Evolutionary conservation across 2,888 invertebrate species (phyloP).

Genomic region (Leucania comma): DNA sequence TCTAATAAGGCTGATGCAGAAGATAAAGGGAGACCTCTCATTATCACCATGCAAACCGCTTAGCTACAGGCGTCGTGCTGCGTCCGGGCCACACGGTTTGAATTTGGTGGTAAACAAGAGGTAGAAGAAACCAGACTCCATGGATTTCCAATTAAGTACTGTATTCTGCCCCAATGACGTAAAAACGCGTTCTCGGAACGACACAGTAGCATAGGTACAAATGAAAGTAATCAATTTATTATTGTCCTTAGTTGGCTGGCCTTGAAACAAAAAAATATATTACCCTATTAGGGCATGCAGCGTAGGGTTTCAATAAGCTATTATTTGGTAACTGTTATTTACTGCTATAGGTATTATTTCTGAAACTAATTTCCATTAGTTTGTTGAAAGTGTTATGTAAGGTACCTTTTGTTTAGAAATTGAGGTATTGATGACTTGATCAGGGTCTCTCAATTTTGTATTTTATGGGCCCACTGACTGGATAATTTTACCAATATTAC

Average conservation of each 20-base stretch:
- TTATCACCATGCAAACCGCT: too few species aligned
- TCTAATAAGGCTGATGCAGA: too few species aligned
- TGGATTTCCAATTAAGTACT: too few species aligned
- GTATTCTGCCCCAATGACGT: slow-evolving; percentile 4
- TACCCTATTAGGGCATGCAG: not conserved
- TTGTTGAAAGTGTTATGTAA: not conserved
- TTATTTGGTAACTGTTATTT: slow-evolving; percentile 1
- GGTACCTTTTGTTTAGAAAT: not conserved
- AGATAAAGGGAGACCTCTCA: too few species aligned
- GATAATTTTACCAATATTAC: too few species aligned
- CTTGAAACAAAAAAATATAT: not conserved
- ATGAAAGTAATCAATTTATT: slow-evolving; percentile 1
- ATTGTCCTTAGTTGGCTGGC: not conserved
- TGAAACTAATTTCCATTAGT: not conserved
- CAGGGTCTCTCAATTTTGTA: too few species aligned
- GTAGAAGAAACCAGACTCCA: too few species aligned
- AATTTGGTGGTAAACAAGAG: too few species aligned
- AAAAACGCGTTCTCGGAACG: not conserved
- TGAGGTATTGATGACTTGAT: too few species aligned
- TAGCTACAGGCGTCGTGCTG: too few species aligned
- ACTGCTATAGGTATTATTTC: not conserved
- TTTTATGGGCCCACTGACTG: too few species aligned
- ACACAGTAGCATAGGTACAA: not conserved
- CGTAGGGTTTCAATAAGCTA: slow-evolving; percentile 2
- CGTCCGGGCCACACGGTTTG: too few species aligned